Conservation (phyloP, 2,888 invertebrate genomes). For the Drosophila acutilabella region DNA sequence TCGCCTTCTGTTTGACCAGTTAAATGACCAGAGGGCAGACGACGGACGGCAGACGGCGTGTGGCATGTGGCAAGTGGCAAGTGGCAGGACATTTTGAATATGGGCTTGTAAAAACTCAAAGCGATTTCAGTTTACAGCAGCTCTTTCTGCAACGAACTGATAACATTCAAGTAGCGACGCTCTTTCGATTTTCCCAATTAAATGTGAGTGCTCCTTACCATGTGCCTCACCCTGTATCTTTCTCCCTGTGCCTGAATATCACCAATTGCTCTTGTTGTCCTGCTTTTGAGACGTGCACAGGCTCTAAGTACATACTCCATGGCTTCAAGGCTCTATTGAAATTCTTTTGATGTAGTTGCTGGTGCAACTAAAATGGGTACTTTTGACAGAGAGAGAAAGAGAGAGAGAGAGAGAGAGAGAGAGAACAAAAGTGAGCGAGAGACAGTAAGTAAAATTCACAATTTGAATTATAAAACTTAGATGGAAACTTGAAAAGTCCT, state of each 20-base stretch:
- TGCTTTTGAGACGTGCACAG: neutral
- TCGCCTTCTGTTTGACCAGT: conserved; percentile 62
- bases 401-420: neutral
- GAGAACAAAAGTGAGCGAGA: too few species aligned
- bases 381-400: too few species aligned
- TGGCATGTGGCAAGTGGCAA: neutral
- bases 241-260: conserved; percentile 5
- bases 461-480: neutral
- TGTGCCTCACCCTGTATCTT: conserved; percentile 4
- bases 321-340: conserved; percentile 27
- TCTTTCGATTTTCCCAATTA: conserved; percentile 70
- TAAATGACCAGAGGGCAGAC: conserved; percentile 55
- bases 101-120: conserved; percentile 51
- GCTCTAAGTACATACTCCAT: conserved; percentile 7
- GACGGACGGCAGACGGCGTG: neutral
- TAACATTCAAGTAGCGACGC: conserved; percentile 67
- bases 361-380: conserved; percentile 29
- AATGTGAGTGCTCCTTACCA: conserved; percentile 59
- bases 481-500: too few species aligned
- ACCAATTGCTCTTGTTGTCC: neutral
- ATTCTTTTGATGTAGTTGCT: conserved; percentile 56
- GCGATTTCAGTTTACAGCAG: conserved; percentile 37
- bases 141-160: conserved; percentile 70
- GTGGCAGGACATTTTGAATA: conserved; percentile 67
- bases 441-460: too few species aligned